phyloP scores from a whole-genome alignment of 2,113 vertebrate genomes.

The Hiodon tergisus region DNA sequence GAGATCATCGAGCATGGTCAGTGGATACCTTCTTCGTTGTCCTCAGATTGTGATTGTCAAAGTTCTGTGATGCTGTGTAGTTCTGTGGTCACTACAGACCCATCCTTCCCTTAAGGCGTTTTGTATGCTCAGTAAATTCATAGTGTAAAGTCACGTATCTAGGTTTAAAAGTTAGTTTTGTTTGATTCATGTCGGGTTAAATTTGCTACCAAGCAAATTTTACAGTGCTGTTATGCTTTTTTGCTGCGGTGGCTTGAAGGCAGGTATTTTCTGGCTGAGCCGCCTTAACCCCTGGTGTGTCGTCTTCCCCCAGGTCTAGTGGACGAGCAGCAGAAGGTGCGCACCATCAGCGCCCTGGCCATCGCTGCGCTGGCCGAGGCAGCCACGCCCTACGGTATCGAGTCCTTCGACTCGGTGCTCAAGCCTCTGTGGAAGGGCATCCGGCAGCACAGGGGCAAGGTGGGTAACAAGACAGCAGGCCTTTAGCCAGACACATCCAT shows the following conservation, averaged over 20 bases:
- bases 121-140: too few relatives aligned
- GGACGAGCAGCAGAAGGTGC: conserved; percentile 97
- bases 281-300: neutral
- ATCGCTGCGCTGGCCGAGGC: conserved; percentile 96
- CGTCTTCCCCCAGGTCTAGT: conserved; percentile 75
- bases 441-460: conserved; percentile 97
- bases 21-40: conserved; percentile 31
- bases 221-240: too few relatives aligned
- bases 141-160: too few relatives aligned
- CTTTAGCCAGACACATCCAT: neutral
- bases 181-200: too few relatives aligned
- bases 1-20: conserved; percentile 98
- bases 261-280: neutral
- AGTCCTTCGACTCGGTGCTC: conserved; percentile 96
- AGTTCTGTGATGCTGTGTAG: too few relatives aligned
- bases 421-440: conserved; percentile 99
- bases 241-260: too few relatives aligned
- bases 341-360: conserved; percentile 95
- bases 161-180: too few relatives aligned
- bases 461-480: conserved; percentile 34
- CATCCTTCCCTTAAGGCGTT: too few relatives aligned
- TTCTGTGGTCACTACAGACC: too few relatives aligned
- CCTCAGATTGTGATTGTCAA: too few relatives aligned
- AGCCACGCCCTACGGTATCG: conserved; percentile 94
- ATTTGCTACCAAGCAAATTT: too few relatives aligned